Evolutionary conservation across 2,797 vertebrate species (phyloP), one percentile per base, ranked within the genome.

Genomic region (Chelon auratus): DNA sequence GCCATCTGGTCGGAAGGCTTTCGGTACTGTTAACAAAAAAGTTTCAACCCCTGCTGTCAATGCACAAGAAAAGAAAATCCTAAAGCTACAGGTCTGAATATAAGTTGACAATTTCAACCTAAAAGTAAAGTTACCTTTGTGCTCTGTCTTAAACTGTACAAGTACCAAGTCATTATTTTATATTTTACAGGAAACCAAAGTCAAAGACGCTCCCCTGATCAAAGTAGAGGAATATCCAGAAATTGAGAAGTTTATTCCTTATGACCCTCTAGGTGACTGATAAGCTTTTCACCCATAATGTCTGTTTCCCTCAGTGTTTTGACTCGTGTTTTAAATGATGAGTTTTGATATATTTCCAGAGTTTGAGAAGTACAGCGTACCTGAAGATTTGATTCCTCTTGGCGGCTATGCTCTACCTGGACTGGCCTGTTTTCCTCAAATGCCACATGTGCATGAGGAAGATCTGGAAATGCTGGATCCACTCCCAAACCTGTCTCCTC

Each of bases 221-320:
- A 80, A 90, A 57, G 58, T 51, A 30, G 91, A 91, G 26, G 84
- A 92, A 68, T 92, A 91, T 63, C 92, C 90, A 69, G 90, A 92
- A 62, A 86, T 91, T 53, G 93, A 94, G 54, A 85, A 72, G 55
- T 81, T 90, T 18, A 68, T 91, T 37, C 87, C 92, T 26, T 93
- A 91, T 70, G 86, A 94, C 71, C 92, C 92, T 7, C 60, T 91
- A n/a, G 93, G 93, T 94, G 87, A 83, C 3, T 26, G 2, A 50
- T 11, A 1, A 33, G 30, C 30, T 33, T 33, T 33, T 33, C 30
- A 33, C 30, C 30, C 6, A 6, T 33, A 33, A 33, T 33, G 7
- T 33, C 5, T 33, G 5, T 33, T 33, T 33, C 1, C 30, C 30
- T 33, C 30, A 33, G 5, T 7, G 30, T 45, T n/a, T 45, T 58